Conservation (phyloP, 2,888 invertebrate species). For the Tetropium fuscum region DNA sequence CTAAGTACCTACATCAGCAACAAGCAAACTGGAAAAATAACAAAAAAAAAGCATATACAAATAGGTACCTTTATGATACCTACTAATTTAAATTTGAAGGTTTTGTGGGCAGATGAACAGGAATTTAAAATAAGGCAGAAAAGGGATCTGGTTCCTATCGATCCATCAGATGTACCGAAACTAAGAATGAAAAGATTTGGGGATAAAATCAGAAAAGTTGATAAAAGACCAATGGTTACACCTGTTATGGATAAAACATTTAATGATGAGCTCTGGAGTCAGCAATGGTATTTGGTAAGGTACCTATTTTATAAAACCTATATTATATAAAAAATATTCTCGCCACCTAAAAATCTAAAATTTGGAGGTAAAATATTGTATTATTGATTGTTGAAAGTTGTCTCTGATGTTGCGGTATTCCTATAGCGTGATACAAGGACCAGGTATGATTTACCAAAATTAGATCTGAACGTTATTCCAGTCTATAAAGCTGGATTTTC, state of each 20-base stretch:
- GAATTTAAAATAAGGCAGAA: slow-evolving; percentile 72
- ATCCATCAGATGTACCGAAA: slow-evolving; percentile 49
- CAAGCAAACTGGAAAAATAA: too few species aligned
- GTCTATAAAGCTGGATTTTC: slow-evolving; percentile 84
- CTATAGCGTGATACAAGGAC: slow-evolving; percentile 80
- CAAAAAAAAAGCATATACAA: too few species aligned
- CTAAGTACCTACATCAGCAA: too few species aligned
- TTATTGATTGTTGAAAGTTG: too few species aligned
- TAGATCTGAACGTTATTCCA: slow-evolving; percentile 88
- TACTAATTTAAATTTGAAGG: too few species aligned
- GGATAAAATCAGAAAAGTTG: slow-evolving; percentile 30
- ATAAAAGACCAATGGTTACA: slow-evolving; percentile 38
- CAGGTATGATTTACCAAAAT: slow-evolving; percentile 71
- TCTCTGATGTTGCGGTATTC: too few species aligned
- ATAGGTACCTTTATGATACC: too few species aligned
- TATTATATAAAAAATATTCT: too few species aligned
- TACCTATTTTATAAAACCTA: too few species aligned
- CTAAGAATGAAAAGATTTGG: slow-evolving; percentile 46
- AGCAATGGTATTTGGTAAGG: slow-evolving; percentile 93
- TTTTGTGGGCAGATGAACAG: slow-evolving; percentile 78
- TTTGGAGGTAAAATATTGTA: too few species aligned
- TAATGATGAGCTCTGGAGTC: slow-evolving; percentile 88
- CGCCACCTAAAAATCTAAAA: too few species aligned
- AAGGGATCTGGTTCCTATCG: slow-evolving; percentile 65
- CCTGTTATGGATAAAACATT: slow-evolving; percentile 66